Percentiles rank a stretch among this genome's conserved stretches.
Evolutionary conservation across 2,113 vertebrate genomes (phyloP).

Genomic region (Amazona vittata): DNA sequence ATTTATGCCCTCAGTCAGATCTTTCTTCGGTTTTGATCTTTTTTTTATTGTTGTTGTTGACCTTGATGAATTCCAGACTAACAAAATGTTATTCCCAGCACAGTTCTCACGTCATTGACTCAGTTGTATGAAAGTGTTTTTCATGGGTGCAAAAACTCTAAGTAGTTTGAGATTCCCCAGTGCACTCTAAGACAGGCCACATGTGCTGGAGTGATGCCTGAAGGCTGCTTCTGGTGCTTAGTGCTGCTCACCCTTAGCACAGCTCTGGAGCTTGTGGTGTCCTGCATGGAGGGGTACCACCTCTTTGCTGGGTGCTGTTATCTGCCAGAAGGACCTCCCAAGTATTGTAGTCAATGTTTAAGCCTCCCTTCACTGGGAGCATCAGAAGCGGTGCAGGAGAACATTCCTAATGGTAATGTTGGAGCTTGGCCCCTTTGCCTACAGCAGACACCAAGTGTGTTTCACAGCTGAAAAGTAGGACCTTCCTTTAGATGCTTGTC

Average conservation of each 20-base stretch:
- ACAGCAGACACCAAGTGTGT: neutral
- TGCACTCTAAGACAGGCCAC: neutral
- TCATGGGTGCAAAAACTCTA: neutral
- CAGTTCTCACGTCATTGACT: neutral
- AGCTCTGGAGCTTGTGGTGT: neutral
- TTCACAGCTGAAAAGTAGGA: neutral
- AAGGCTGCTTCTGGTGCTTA: neutral
- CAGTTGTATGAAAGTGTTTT: neutral
- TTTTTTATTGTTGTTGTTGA: neutral
- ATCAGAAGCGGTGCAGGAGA: neutral
- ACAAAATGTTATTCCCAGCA: neutral
- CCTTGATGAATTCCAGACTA: neutral
- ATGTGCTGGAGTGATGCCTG: neutral
- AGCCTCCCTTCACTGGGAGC: neutral
- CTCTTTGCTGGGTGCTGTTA: neutral
- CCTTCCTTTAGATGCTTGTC: neutral
- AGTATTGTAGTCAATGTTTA: neutral
- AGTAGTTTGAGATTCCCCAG: neutral
- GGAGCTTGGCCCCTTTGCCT: neutral
- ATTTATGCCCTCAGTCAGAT: neutral
- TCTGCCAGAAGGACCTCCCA: neutral
- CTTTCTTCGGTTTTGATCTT: neutral
- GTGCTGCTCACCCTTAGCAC: neutral
- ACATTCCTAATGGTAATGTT: neutral
- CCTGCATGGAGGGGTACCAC: neutral